Conservation (phyloP, 1,140 invertebrate genomes). For the Steinernema feltiae region DNA sequence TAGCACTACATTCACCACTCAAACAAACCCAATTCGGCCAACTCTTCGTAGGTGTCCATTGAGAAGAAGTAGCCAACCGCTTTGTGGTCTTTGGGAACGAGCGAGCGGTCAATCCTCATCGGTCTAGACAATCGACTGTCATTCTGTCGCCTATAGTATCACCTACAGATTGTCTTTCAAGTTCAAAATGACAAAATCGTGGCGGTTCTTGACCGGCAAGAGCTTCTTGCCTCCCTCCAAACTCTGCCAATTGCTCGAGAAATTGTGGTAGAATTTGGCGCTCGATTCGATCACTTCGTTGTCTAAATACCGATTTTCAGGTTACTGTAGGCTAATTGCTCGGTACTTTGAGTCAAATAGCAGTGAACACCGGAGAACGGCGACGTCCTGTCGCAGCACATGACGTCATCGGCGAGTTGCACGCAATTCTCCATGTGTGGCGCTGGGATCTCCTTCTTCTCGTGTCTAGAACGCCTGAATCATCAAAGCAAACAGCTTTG, state of each 20-base stretch:
- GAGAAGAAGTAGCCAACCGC: background rate
- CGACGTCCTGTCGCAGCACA: background rate
- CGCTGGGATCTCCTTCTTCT: background rate
- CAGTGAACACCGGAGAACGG: background rate
- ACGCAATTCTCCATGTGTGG: background rate
- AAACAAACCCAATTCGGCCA: background rate
- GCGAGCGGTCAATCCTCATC: background rate
- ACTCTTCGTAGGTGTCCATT: background rate
- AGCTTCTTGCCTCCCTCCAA: background rate
- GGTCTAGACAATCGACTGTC: background rate
- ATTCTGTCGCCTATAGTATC: background rate
- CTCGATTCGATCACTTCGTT: background rate
- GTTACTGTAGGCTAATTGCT: background rate
- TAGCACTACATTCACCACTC: background rate
- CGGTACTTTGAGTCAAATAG: background rate
- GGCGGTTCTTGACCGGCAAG: background rate
- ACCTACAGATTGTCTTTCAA: background rate
- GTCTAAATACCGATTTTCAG: background rate
- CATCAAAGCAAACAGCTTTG: background rate
- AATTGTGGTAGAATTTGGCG: slow-evolving; percentile 6
- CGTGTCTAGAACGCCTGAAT: background rate
- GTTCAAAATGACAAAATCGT: background rate
- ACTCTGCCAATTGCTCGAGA: slow-evolving; percentile 1
- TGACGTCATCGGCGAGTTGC: background rate
- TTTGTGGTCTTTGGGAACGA: background rate